Conservation (phyloP, 2,888 invertebrate genomes). For the Drosophila neotestacea region DNA sequence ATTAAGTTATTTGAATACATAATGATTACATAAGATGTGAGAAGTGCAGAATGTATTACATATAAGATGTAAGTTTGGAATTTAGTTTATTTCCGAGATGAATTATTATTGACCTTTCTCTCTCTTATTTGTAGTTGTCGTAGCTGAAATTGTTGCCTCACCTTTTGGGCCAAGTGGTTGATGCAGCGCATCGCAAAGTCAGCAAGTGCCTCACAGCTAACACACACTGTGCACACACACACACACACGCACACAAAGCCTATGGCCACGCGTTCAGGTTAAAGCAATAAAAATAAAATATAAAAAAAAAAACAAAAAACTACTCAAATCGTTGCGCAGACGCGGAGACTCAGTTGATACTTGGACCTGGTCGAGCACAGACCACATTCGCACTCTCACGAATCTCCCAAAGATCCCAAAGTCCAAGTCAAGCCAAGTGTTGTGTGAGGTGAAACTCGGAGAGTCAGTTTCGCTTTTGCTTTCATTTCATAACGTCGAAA, state of each 20-base stretch:
- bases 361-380: conserved; percentile 59
- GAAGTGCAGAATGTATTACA: neutral
- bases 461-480: conserved; percentile 23
- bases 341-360: conserved; percentile 65
- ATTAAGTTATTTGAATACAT: too few relatives aligned
- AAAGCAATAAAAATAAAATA: conserved; percentile 47
- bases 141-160: conserved; percentile 9
- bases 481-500: conserved; percentile 43
- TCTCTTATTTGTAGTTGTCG: neutral
- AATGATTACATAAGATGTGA: too few relatives aligned
- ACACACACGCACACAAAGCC: conserved; percentile 13
- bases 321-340: conserved; percentile 70
- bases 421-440: neutral
- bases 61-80: conserved; percentile 1
- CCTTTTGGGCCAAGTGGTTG: conserved; percentile 12
- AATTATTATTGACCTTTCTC: conserved; percentile 12
- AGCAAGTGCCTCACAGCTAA: conserved; percentile 1
- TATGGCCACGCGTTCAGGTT: conserved; percentile 48
- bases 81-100: conserved; percentile 2
- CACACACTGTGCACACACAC: neutral
- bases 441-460: conserved; percentile 12
- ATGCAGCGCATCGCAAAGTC: conserved; percentile 17
- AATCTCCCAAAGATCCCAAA: neutral
- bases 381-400: conserved; percentile 24
- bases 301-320: conserved; percentile 18